Evolutionary conservation across 1,140 invertebrate species (phyloP), one percentile per base, ranked within the genome.

Genomic region (Drosophila bifasciata): DNA sequence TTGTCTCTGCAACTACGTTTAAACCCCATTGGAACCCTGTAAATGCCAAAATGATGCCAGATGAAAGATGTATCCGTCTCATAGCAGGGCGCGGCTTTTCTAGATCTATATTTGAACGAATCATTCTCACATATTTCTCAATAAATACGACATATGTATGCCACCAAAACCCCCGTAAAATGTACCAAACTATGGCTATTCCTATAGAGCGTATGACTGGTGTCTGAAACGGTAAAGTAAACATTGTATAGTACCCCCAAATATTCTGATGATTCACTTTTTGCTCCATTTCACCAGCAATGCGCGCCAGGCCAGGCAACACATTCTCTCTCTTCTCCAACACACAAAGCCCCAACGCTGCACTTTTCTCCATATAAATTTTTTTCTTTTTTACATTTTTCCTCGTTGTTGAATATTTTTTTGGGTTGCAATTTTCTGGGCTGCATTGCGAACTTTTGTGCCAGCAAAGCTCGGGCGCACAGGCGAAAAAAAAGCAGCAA

Each of bases 381-480:
- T 36, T 59, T 17, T n/a, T 8, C 21, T 13, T 39, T 13, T 39
- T 51, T 39, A 3, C 28, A 36, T 58, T 43, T 56, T 39, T 55
- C 28, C 43, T 32, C 15, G 36, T 25, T 57, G 43, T n/a, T 40
- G 25, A 0, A 32, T 11, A 11, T 36, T 36, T 32, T 32, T 36
- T 36, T 36, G 11, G 11, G 11, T 13, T 36, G 32, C 49, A 51
- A 21, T 55, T 68, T 72, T 72, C 68, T 73, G 43, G 58, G 58
- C 57, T 73, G 71, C 70, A 74, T 58, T 74, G 71, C 61, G 19
- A 74, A 64, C 46, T 72, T 73, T 85, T 72, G 32, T 85, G 76
- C 76, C 76, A 80, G 62, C 40, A 45, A 68, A 75, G 76, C n/a
- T n/a, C n/a, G n/a, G n/a, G n/a, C 11, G 32, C 32, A 5, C 8